These are phyloP conservation scores for Mizuhopecten yessoensis DNA, from an alignment of 1,140 invertebrate genomes.

Conservation along the genomic window DNA sequence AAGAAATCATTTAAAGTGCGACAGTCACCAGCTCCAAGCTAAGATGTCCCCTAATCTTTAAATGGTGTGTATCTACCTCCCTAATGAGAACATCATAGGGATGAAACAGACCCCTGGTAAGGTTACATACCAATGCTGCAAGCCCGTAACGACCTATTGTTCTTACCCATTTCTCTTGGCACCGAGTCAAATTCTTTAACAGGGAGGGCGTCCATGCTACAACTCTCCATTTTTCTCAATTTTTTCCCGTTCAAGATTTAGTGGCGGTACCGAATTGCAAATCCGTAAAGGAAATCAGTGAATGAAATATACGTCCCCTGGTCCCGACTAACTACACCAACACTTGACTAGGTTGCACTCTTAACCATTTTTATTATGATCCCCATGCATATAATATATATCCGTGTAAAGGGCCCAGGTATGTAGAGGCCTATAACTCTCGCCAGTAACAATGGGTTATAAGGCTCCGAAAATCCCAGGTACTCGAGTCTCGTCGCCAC, in stretches of 20 bases:
- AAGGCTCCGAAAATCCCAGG: constrained; percentile 36
- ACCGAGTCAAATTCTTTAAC: constrained; percentile 38
- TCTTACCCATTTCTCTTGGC: neutral
- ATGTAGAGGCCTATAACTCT: neutral
- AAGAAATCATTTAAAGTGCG: neutral
- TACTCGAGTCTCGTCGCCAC: neutral
- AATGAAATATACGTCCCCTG: constrained; percentile 22
- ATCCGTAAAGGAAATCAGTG: neutral
- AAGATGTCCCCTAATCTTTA: neutral
- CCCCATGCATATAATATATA: neutral
- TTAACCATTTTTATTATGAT: constrained; percentile 40
- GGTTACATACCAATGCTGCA: neutral
- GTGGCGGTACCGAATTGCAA: neutral
- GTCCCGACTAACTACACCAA: constrained; percentile 9
- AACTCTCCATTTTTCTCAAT: constrained; percentile 34
- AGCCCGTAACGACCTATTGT: neutral
- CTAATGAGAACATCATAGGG: neutral
- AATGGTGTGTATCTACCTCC: too few species aligned
- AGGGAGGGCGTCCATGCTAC: constrained; percentile 3
- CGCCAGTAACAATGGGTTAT: neutral
- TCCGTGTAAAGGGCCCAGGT: neutral
- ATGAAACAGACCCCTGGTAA: neutral
- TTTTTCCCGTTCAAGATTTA: constrained; percentile 28
- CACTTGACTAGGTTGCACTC: neutral
- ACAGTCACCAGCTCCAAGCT: neutral